Evolutionary conservation across 2,113 vertebrate genomes (phyloP), one percentile per base, ranked within the genome.

Genomic region (Albula glossodonta): DNA sequence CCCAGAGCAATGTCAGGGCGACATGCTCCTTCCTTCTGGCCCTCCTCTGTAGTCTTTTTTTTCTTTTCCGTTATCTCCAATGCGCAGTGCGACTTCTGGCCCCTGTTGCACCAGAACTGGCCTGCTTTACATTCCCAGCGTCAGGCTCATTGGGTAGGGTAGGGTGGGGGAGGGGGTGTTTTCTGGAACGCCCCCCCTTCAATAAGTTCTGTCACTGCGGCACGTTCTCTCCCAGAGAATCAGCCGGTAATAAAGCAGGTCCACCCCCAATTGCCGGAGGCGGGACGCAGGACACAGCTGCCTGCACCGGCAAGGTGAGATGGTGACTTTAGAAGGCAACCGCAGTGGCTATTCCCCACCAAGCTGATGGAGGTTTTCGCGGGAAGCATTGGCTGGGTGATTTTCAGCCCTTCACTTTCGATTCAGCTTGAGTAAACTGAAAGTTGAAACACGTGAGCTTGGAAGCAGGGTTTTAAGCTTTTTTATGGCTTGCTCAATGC

Each of bases 241-340:
- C 91, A 88, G 85, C 80, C 13, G 22, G 10, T 57, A 85, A 80
- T 13, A 49, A 80, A 82, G 84, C 88, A 86, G 91, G 86, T 89
- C 88, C 82, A 87, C 63, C 87, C 83, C 83, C 87, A 13, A 86
- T 90, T 78, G 84, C 85, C 1, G 85, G 86, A 78, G 70, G 85
- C 84, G 86, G n/a, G 48, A 51, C 81, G 85, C 88, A 87, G 88
- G 88, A 83, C 86, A 85, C 90, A 19, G 60, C 60, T 4, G 60
- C 60, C 60, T 22, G 60, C 60, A 15, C 56, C 31, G 86, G 85
- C 88, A 88, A 52, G 22, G 86, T 74, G 9, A 89, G 87, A 83
- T 80, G 86, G 88, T 90, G 90, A 90, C 92, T 89, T 94, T 91
- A 90, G 78, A 81, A 87, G 77, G 19, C 5, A 41, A 49, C 77